phyloP scores from a whole-genome alignment of 2,888 invertebrate species.

The Noctua pronuba region DNA sequence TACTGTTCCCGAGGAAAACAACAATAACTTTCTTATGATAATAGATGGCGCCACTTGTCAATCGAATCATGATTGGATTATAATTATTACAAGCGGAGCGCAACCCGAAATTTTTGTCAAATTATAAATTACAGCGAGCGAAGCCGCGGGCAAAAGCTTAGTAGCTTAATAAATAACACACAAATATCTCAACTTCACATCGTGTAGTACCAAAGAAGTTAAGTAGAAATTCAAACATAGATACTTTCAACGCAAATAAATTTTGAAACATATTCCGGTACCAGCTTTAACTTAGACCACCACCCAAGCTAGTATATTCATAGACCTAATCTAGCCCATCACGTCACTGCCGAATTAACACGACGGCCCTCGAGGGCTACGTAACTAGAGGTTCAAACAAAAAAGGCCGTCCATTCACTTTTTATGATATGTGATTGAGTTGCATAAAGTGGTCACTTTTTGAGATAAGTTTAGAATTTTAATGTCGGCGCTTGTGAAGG shows the following conservation, averaged over 20 bases:
- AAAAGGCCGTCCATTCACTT: constrained; percentile 41
- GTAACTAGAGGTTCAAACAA: constrained; percentile 24
- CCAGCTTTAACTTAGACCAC: constrained; percentile 5
- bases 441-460: constrained; percentile 3
- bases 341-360: constrained; percentile 53
- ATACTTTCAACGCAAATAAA: background rate
- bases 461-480: background rate
- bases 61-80: too few relatives aligned
- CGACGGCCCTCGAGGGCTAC: constrained; percentile 24
- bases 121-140: too few relatives aligned
- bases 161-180: background rate
- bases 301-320: constrained; percentile 59
- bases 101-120: too few relatives aligned
- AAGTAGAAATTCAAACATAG: too few relatives aligned
- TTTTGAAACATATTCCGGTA: background rate
- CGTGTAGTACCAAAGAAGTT: background rate
- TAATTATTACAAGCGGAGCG: too few relatives aligned
- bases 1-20: too few relatives aligned
- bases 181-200: background rate
- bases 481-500: background rate
- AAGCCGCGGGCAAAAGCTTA: too few relatives aligned
- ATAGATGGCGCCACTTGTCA: too few relatives aligned
- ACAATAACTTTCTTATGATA: too few relatives aligned
- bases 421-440: constrained; percentile 20
- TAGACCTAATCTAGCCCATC: constrained; percentile 58